Evolutionary conservation across 1,140 invertebrate species (phyloP).

Genomic region (Drosophila obscura): DNA sequence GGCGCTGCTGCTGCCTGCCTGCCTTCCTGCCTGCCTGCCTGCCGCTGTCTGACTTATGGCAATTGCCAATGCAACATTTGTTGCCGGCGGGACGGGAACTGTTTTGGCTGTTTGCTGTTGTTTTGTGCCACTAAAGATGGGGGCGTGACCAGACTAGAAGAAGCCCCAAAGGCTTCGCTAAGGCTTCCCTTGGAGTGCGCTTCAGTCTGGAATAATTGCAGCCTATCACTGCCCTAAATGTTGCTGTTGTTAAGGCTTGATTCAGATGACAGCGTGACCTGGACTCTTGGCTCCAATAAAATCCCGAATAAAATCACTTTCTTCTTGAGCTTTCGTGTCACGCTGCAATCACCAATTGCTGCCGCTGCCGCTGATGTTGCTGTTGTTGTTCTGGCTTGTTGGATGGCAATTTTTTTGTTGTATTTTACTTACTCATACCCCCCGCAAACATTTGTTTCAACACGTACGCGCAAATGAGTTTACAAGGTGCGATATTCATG

Average conservation of each 20-base stretch:
- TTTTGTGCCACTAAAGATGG: conserved; percentile 34
- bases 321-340: conserved; percentile 16
- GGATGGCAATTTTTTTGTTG: conserved; percentile 42
- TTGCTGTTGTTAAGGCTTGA: too few species aligned
- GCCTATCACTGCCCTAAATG: too few species aligned
- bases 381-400: conserved; percentile 42
- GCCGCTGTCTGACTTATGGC: conserved; percentile 73
- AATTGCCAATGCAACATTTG: conserved; percentile 83
- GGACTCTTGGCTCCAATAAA: too few species aligned
- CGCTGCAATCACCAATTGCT: conserved; percentile 28
- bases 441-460: conserved; percentile 84
- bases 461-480: conserved; percentile 84
- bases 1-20: conserved; percentile 8
- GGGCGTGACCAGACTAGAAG: conserved; percentile 30
- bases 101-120: conserved; percentile 19
- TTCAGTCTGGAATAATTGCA: too few species aligned
- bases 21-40: too few species aligned
- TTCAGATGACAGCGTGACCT: too few species aligned
- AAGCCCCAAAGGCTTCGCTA: background rate
- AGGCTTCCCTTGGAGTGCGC: too few species aligned
- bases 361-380: conserved; percentile 5
- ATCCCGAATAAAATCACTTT: too few species aligned
- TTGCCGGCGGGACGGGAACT: conserved; percentile 42
- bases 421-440: conserved; percentile 55
- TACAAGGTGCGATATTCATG: conserved; percentile 83